Conservation (phyloP, 1,140 invertebrate species). For the Formica exsecta region DNA sequence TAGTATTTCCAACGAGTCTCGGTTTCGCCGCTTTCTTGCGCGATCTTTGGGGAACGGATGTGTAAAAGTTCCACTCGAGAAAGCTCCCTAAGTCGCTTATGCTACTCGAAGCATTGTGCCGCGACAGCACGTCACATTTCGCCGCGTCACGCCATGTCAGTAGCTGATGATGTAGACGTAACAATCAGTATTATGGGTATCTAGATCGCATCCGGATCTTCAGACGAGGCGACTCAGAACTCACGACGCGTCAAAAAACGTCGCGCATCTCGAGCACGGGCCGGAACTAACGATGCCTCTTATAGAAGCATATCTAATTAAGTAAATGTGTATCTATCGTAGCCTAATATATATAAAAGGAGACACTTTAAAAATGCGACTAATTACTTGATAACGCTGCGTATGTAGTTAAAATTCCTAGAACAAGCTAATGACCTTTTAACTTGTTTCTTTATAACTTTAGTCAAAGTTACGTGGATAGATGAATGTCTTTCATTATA, state of each 20-base stretch:
- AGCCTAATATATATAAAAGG: not conserved
- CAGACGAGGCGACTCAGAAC: slow-evolving; percentile 23
- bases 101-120: not conserved
- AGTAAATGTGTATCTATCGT: not conserved
- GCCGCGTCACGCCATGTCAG: slow-evolving; percentile 49
- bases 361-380: not conserved
- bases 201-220: slow-evolving; percentile 26
- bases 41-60: slow-evolving; percentile 33
- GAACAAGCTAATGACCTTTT: not conserved
- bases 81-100: slow-evolving; percentile 17
- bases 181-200: slow-evolving; percentile 56
- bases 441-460: not conserved
- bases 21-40: slow-evolving; percentile 39
- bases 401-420: not conserved
- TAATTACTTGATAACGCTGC: not conserved
- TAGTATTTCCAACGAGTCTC: slow-evolving; percentile 22
- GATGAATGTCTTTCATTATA: not conserved
- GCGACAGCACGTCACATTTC: slow-evolving; percentile 54
- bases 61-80: slow-evolving; percentile 59
- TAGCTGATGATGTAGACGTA: slow-evolving; percentile 32
- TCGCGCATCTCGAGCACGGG: slow-evolving; percentile 36
- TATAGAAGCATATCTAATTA: slow-evolving; percentile 25
- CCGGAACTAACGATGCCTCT: slow-evolving; percentile 46
- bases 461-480: not conserved
- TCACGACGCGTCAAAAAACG: slow-evolving; percentile 26